phyloP scores from a whole-genome alignment of 2,113 vertebrate species.

The Hypanus sabinus region DNA sequence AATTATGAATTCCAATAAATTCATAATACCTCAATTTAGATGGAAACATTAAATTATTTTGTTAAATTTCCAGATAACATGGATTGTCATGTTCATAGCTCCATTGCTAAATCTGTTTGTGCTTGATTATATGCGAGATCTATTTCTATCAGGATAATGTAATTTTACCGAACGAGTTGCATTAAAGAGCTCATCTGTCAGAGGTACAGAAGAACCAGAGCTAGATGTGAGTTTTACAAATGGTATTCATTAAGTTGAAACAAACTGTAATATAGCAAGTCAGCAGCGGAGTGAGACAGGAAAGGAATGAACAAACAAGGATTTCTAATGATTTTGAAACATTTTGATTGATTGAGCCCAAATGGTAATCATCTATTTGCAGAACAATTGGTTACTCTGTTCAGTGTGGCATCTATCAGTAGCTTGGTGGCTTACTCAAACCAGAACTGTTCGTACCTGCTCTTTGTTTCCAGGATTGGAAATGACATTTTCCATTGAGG shows the following conservation, averaged over 20 bases:
- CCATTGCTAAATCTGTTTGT: constrained; percentile 30
- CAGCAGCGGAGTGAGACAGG: constrained; percentile 2
- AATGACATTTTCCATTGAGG: too few relatives aligned
- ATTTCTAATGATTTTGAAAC: constrained; percentile 31
- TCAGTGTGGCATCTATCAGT: neutral
- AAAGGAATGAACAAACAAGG: constrained; percentile 14
- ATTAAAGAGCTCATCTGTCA: constrained; percentile 60
- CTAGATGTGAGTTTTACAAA: constrained; percentile 54
- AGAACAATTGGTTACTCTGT: constrained; percentile 15
- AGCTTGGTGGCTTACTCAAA: neutral
- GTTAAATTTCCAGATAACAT: constrained; percentile 30
- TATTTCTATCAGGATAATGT: constrained; percentile 58
- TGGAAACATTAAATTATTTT: constrained; percentile 23
- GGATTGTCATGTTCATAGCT: constrained; percentile 24
- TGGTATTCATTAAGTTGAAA: constrained; percentile 59
- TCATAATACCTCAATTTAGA: neutral
- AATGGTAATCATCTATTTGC: constrained; percentile 29
- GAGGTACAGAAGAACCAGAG: constrained; percentile 55
- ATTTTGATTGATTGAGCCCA: constrained; percentile 34
- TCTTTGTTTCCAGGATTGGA: neutral
- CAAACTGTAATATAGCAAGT: constrained; percentile 31
- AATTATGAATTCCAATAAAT: constrained; percentile 6
- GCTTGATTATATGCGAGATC: constrained; percentile 40
- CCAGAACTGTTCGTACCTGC: neutral
- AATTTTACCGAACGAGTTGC: constrained; percentile 62